phyloP scores from a whole-genome alignment of 2,797 vertebrate genomes.

The Luscinia luscinia region DNA sequence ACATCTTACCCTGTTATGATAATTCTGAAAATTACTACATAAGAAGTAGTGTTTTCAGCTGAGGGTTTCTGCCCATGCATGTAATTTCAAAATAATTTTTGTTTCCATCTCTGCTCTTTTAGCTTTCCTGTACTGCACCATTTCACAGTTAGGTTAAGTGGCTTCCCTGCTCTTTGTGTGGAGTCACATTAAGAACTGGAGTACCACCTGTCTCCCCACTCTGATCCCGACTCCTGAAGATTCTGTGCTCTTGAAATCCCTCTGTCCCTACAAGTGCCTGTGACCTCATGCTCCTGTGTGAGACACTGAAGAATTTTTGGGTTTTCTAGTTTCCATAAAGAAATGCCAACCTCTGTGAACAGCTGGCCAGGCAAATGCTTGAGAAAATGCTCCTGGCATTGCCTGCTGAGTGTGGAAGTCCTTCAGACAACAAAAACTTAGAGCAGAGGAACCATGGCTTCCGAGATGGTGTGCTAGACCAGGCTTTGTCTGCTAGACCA shows the following conservation, averaged over 20 bases:
- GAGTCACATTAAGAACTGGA: neutral
- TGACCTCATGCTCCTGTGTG: neutral
- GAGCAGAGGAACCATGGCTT: neutral
- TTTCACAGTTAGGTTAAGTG: neutral
- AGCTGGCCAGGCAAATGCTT: neutral
- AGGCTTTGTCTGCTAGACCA: neutral
- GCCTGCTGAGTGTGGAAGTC: neutral
- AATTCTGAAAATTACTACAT: slow-evolving; percentile 41
- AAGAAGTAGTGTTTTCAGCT: slow-evolving; percentile 9
- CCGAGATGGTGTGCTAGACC: neutral
- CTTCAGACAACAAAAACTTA: neutral
- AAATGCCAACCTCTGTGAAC: neutral
- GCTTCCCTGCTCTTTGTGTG: neutral
- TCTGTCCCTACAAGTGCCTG: neutral
- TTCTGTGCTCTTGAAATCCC: neutral
- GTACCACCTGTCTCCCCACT: neutral
- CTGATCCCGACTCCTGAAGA: neutral
- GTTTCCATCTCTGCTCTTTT: neutral
- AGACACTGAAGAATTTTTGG: neutral
- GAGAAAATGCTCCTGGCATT: neutral
- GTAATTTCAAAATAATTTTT: neutral
- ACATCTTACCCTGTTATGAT: slow-evolving; percentile 28
- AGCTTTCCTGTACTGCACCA: neutral
- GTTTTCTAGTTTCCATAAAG: neutral
- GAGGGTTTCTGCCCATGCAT: neutral